phyloP scores from a whole-genome alignment of 2,888 invertebrate species.

The Syrista parreyssii region DNA sequence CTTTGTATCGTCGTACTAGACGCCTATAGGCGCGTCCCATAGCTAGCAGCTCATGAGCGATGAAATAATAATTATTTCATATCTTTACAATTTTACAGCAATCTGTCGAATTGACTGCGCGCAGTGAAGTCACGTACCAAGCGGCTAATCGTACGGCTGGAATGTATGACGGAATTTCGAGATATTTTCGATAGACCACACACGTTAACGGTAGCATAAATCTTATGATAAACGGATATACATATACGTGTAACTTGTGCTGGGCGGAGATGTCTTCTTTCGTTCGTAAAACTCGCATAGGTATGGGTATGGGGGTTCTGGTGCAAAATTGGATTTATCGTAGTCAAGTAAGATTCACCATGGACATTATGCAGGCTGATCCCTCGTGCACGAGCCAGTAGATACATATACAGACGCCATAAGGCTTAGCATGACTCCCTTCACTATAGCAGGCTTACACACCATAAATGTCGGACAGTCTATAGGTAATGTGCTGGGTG shows the following conservation, averaged over 20 bases:
- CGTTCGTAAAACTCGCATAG: background rate
- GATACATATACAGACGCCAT: background rate
- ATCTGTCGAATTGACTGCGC: background rate
- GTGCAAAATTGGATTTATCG: background rate
- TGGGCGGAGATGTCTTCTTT: background rate
- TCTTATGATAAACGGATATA: background rate
- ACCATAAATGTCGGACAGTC: conserved; percentile 33
- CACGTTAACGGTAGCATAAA: background rate
- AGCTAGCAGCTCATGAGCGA: background rate
- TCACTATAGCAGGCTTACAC: conserved; percentile 41
- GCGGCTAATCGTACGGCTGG: background rate
- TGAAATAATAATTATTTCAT: background rate
- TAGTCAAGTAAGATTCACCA: background rate
- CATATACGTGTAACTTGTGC: background rate
- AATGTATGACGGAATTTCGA: background rate
- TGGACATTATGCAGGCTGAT: conserved; percentile 15
- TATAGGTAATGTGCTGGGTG: background rate
- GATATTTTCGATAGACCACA: background rate
- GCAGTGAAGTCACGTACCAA: background rate
- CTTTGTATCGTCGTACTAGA: background rate
- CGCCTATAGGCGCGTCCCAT: background rate
- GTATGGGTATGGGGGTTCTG: background rate
- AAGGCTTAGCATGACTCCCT: conserved; percentile 10
- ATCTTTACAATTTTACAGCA: background rate
- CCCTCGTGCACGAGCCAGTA: conserved; percentile 13